A percentile compares a stretch with the other conserved stretches of the same genome.
Evolutionary conservation across 2,888 invertebrate species (phyloP).

Genomic region (Cryptocheilus praepositus): DNA sequence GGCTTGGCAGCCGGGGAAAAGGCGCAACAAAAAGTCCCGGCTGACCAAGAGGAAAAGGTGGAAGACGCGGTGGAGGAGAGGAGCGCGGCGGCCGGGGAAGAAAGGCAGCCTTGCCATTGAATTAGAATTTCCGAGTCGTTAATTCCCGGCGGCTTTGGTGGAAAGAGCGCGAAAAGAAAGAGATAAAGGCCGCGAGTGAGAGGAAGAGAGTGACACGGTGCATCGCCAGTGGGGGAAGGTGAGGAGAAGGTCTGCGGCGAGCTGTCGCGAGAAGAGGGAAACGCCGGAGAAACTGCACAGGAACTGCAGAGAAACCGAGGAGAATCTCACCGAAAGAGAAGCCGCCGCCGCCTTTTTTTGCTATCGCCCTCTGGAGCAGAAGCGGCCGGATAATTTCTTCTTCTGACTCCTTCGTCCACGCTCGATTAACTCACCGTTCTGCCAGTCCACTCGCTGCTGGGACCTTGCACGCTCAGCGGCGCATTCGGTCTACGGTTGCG

Average conservation of each 20-base stretch:
- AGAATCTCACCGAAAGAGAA: conserved; percentile 14
- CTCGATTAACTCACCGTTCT: conserved; percentile 57
- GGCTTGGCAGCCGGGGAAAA: neutral
- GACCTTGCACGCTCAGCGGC: conserved; percentile 56
- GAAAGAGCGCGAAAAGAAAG: conserved; percentile 7
- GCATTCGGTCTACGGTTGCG: conserved; percentile 43
- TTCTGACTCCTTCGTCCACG: conserved; percentile 48
- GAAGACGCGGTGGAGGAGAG: conserved; percentile 29
- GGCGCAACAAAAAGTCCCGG: neutral
- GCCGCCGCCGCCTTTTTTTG: conserved; percentile 21
- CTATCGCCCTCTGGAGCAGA: conserved; percentile 11
- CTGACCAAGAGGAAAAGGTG: conserved; percentile 1
- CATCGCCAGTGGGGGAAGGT: neutral
- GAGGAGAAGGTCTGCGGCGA: conserved; percentile 4
- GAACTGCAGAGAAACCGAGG: neutral
- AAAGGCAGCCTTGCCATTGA: conserved; percentile 63
- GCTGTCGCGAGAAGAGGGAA: neutral
- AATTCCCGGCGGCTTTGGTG: conserved; percentile 52
- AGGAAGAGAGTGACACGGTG: conserved; percentile 29
- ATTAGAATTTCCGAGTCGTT: conserved; percentile 67
- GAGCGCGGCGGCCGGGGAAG: conserved; percentile 17
- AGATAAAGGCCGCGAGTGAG: conserved; percentile 18
- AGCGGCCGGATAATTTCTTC: conserved; percentile 51
- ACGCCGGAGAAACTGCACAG: neutral
- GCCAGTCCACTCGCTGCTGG: conserved; percentile 46